Conservation (phyloP, 2,888 invertebrate species). For the Drosophila multiciliata region DNA sequence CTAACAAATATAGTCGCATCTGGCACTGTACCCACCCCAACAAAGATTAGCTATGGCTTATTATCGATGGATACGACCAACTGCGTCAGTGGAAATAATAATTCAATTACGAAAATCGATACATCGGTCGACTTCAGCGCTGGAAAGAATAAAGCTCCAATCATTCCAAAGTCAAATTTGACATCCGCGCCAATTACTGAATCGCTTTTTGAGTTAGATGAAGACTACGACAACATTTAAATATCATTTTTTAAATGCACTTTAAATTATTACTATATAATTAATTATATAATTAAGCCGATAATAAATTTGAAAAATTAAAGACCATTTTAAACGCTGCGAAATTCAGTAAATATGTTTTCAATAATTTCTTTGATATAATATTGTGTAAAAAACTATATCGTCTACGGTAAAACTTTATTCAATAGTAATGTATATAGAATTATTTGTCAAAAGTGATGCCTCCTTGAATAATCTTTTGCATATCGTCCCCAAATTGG, state of each 20-base stretch:
- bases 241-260: constrained; percentile 54
- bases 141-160: constrained; percentile 63
- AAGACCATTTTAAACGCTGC: constrained; percentile 31
- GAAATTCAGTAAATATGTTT: background rate
- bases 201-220: constrained; percentile 83
- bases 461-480: background rate
- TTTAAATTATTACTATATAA: constrained; percentile 73
- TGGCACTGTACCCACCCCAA: constrained; percentile 39
- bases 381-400: background rate
- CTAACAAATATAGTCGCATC: constrained; percentile 82
- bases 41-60: constrained; percentile 66
- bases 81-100: constrained; percentile 39
- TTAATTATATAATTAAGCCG: constrained; percentile 47
- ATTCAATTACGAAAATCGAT: constrained; percentile 57
- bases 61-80: constrained; percentile 22
- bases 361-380: no score
- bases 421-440: background rate
- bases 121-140: constrained; percentile 54
- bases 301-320: constrained; percentile 38
- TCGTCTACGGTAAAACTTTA: background rate
- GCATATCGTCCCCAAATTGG: background rate
- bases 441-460: background rate
- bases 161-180: constrained; percentile 66
- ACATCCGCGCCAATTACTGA: constrained; percentile 61
- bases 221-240: constrained; percentile 85